Evolutionary conservation across 2,113 vertebrate genomes (phyloP).

Genomic region (Albula glossodonta): DNA sequence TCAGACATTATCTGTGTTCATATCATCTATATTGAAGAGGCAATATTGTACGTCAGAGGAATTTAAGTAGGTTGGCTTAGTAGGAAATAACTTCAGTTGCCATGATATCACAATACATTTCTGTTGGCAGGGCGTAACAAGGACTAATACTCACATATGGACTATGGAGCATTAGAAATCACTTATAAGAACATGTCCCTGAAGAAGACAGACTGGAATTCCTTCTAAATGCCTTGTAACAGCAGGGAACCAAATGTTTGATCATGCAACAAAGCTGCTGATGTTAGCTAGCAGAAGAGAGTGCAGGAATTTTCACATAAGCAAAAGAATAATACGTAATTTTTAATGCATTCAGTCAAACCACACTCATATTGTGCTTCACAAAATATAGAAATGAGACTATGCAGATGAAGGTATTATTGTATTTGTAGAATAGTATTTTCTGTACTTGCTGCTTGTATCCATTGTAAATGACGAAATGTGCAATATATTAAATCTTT

Average conservation of each 20-base stretch:
- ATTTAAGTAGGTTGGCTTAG: background rate
- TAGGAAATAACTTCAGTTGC: background rate
- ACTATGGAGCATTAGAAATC: background rate
- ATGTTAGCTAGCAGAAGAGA: constrained; percentile 9
- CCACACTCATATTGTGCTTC: background rate
- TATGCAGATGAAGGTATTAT: no score
- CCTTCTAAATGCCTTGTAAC: constrained; percentile 32
- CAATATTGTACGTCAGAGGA: background rate
- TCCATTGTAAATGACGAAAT: no score
- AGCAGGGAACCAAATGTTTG: constrained; percentile 17
- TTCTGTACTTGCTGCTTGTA: no score
- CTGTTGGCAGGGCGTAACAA: background rate
- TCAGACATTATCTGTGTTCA: background rate
- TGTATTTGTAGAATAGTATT: no score
- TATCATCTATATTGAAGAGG: background rate
- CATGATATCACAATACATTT: background rate
- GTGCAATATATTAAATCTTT: no score
- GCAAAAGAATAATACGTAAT: no score
- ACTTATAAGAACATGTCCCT: background rate
- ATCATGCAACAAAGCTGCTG: background rate
- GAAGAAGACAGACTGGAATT: constrained; percentile 36
- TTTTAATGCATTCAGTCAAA: background rate
- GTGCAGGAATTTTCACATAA: background rate
- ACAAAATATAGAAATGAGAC: background rate
- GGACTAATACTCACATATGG: background rate